Base-by-base conservation (phyloP, 2,797 vertebrate species). In the Galagoides demidoff region DNA sequence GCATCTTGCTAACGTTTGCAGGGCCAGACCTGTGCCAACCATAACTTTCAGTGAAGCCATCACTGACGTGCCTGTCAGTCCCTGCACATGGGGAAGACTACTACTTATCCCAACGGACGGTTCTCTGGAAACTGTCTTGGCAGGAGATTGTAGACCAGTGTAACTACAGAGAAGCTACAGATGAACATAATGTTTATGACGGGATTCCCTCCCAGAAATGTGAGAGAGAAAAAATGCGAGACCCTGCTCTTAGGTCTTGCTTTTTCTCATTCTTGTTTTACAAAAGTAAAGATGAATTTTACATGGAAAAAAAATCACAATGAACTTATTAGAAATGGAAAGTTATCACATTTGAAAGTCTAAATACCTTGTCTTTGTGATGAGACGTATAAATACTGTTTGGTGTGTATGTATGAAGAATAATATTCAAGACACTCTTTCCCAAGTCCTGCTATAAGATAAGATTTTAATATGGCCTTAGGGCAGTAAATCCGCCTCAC, bases 241-340 rank as follows among this genome's bases (percentile, higher is more conserved):
- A 1, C 25, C n/a, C 68, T 34, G 2, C 19, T 81, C 31, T 81
- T 84, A 85, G 25, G 29, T 55, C 37, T 81, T 45, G 45, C 3
- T 19, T 14, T 70, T 90, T 76, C 37, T 61, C 16, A 45, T 22
- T 59, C 39, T 63, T 77, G 31, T 78, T 91, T 90, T 85, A 90
- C 55, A 11, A 39, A 89, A 17, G 2, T 64, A 85, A 70, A 37
- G 3, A n/a, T 43, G n/a, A 17, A 52, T 16, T n/a, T 55, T 57
- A 57, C 5, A 14, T 71, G 7, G 12, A 7, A 5, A 2, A 13
- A 7, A 9, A n/a, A 57, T 77, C 20, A 84, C 29, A 22, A 77
- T 23, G n/a, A 29, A 52, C 16, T 25, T 45, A 55, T 2, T 89
- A 39, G 45, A 45, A 90, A 68, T 90, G 19, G 23, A 64, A 84